phyloP scores from a whole-genome alignment of 2,888 invertebrate species.

The Helicoverpa assulta region DNA sequence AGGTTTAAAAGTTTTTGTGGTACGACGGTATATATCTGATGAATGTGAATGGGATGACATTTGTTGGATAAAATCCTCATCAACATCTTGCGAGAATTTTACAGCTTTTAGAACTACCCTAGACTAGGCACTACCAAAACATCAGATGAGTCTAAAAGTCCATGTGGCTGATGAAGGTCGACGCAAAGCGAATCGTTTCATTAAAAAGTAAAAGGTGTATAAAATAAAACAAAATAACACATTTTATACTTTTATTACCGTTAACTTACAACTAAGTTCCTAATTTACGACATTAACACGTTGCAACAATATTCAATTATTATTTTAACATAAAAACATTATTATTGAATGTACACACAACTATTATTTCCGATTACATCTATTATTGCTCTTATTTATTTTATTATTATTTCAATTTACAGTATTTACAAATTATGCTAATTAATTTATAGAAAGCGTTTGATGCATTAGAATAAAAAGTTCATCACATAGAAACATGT shows the following conservation, averaged over 20 bases:
- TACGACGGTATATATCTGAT: too few relatives aligned
- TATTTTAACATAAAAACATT: constrained; percentile 65
- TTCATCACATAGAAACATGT: background rate
- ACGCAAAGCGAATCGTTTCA: too few relatives aligned
- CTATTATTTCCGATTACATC: constrained; percentile 63
- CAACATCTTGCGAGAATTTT: too few relatives aligned
- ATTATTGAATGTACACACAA: constrained; percentile 63
- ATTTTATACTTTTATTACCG: constrained; percentile 65
- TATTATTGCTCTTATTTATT: constrained; percentile 72
- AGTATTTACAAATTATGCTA: constrained; percentile 62
- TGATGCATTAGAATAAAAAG: constrained; percentile 33
- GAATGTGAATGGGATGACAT: too few relatives aligned
- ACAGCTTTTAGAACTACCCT: too few relatives aligned
- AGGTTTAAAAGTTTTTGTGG: too few relatives aligned
- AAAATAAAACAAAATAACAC: constrained; percentile 34
- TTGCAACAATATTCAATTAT: constrained; percentile 68
- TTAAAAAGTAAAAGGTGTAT: too few relatives aligned
- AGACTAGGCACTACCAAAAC: too few relatives aligned
- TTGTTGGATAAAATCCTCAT: too few relatives aligned
- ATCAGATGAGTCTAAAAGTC: too few relatives aligned
- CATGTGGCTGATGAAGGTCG: too few relatives aligned
- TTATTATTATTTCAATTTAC: constrained; percentile 54
- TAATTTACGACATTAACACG: constrained; percentile 67
- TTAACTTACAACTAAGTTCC: constrained; percentile 58
- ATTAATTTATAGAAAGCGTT: constrained; percentile 52